Conservation (phyloP, 2,797 vertebrate genomes). For the Sphenopsis melanotis region DNA sequence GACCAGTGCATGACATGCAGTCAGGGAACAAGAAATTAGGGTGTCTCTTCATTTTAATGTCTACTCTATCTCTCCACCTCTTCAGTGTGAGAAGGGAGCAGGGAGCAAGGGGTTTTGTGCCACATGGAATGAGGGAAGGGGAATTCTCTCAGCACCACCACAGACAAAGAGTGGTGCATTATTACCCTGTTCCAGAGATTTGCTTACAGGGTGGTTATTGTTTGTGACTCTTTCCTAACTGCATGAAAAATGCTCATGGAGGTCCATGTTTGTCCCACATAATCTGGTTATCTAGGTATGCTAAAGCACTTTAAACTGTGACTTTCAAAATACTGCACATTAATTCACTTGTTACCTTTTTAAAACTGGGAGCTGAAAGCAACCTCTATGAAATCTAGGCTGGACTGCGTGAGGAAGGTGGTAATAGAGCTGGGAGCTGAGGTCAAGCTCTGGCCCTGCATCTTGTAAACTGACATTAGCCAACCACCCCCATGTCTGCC, state of each 20-base stretch:
- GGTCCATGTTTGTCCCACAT: not conserved
- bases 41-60: not conserved
- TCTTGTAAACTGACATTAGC: not conserved
- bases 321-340: not conserved
- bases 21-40: not conserved
- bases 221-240: not conserved
- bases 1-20: not conserved
- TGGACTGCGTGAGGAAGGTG: not conserved
- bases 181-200: not conserved
- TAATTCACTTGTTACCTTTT: not conserved
- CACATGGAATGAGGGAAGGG: not conserved
- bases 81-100: not conserved
- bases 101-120: not conserved
- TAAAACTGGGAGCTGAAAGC: not conserved
- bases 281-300: not conserved
- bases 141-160: not conserved
- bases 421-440: not conserved
- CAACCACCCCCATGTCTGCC: not conserved
- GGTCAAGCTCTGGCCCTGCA: not conserved
- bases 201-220: not conserved
- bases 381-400: not conserved
- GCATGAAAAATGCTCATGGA: not conserved
- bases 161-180: not conserved
- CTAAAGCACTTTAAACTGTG: not conserved
- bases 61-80: not conserved